Conservation (phyloP, 2,888 invertebrate genomes). For the Drosophila recens region DNA sequence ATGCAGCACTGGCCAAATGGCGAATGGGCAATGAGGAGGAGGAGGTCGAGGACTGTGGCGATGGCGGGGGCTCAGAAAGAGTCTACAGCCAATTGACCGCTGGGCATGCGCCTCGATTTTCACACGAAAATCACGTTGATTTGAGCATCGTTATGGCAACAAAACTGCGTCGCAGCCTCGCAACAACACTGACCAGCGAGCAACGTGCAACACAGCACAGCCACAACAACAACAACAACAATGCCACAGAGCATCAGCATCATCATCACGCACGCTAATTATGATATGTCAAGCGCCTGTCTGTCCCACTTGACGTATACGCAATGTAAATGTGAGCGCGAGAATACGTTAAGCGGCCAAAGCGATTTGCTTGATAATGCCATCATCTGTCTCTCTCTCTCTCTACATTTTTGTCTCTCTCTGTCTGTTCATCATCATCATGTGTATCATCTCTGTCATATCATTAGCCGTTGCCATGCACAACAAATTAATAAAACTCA, state of each 20-base stretch:
- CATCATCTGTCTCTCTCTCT: conserved; percentile 4
- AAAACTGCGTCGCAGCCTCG: conserved; percentile 40
- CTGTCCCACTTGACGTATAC: conserved; percentile 63
- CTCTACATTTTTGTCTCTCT: not conserved
- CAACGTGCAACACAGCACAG: conserved; percentile 12
- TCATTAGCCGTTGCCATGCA: conserved; percentile 59
- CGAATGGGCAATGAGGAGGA: not conserved
- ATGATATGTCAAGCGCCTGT: conserved; percentile 59
- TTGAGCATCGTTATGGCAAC: conserved; percentile 67
- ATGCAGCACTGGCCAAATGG: not conserved
- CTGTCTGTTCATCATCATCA: conserved; percentile 18
- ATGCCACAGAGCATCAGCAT: conserved; percentile 5
- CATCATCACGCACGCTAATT: conserved; percentile 61
- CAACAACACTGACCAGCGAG: conserved; percentile 6
- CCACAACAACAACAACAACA: not conserved
- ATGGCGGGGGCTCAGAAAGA: not conserved
- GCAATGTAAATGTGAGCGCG: conserved; percentile 59
- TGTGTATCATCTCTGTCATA: conserved; percentile 23
- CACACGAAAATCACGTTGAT: conserved; percentile 84
- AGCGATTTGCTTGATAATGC: conserved; percentile 38
- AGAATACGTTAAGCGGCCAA: conserved; percentile 44
- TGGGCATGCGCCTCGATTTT: conserved; percentile 82
- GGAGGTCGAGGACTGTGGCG: too few relatives aligned
- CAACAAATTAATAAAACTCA: conserved; percentile 76
- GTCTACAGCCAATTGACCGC: conserved; percentile 62